Conservation (phyloP, 2,888 invertebrate genomes). For the Campoletis raptor region DNA sequence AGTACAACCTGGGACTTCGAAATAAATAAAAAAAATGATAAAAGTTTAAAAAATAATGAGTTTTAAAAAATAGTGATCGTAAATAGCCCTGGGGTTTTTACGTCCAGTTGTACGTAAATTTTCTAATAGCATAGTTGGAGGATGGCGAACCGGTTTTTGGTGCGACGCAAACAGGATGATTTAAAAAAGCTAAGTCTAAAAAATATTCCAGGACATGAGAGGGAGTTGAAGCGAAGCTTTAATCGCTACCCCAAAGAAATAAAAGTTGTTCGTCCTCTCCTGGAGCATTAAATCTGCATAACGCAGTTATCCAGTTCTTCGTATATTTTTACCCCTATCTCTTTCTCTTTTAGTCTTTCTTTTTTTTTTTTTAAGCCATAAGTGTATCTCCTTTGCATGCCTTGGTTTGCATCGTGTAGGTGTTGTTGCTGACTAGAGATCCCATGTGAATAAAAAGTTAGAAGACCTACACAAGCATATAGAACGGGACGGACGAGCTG, state of each 20-base stretch:
- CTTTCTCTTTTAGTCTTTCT: slow-evolving; percentile 4
- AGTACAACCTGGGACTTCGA: background rate
- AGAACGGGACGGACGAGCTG: slow-evolving; percentile 62
- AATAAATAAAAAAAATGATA: background rate
- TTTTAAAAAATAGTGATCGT: background rate
- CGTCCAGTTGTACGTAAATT: background rate
- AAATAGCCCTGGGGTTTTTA: background rate
- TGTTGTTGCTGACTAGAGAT: slow-evolving; percentile 27
- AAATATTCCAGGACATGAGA: slow-evolving; percentile 10
- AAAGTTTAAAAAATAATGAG: background rate
- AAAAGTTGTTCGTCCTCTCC: slow-evolving; percentile 35
- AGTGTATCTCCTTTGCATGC: slow-evolving; percentile 28
- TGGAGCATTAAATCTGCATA: slow-evolving; percentile 69
- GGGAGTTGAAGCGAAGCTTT: slow-evolving; percentile 8
- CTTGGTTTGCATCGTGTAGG: slow-evolving; percentile 20
- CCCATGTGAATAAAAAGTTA: slow-evolving; percentile 18
- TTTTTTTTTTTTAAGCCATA: background rate
- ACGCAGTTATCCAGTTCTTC: slow-evolving; percentile 60
- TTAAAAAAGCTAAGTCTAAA: slow-evolving; percentile 10
- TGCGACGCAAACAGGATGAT: slow-evolving; percentile 33
- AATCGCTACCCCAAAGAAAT: slow-evolving; percentile 19
- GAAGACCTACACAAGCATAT: slow-evolving; percentile 39
- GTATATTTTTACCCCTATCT: background rate
- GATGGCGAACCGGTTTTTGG: slow-evolving; percentile 60
- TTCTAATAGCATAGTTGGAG: slow-evolving; percentile 33